These are phyloP conservation scores for Capromys pilorides DNA, from an alignment of 2,797 vertebrate species.

Conservation along the genomic window DNA sequence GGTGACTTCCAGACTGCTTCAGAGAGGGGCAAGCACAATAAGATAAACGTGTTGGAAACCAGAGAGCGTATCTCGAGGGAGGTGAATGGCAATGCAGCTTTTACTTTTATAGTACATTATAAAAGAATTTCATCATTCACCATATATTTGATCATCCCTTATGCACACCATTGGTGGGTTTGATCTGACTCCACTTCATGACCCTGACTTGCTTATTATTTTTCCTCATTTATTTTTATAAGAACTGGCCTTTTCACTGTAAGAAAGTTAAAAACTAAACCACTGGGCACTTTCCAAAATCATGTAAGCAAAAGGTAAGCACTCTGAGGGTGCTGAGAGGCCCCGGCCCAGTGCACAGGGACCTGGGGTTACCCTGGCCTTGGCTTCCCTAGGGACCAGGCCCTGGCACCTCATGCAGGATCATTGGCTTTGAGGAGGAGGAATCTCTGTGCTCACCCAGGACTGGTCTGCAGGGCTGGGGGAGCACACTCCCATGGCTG, in stretches of 20 bases:
- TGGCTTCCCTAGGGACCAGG: background rate
- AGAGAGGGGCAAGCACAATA: background rate
- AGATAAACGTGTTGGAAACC: background rate
- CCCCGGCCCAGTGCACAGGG: background rate
- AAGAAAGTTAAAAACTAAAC: background rate
- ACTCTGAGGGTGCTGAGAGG: background rate
- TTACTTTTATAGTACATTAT: background rate
- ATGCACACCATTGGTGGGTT: background rate
- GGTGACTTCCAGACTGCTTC: too few relatives aligned
- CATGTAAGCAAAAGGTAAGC: background rate
- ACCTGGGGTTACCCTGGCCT: rapidly evolving
- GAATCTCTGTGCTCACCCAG: background rate
- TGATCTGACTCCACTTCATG: background rate
- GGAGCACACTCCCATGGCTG: background rate
- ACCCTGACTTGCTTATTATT: background rate
- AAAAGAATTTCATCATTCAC: background rate
- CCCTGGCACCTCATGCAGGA: background rate
- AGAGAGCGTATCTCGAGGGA: background rate
- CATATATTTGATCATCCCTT: background rate
- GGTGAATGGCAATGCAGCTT: background rate
- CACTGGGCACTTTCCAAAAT: background rate
- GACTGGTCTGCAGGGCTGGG: background rate
- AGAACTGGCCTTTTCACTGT: background rate
- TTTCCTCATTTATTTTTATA: background rate
- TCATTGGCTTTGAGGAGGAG: background rate